Conservation (phyloP, 92 coral and sea anemone species). For the Siderastrea siderea region DNA sequence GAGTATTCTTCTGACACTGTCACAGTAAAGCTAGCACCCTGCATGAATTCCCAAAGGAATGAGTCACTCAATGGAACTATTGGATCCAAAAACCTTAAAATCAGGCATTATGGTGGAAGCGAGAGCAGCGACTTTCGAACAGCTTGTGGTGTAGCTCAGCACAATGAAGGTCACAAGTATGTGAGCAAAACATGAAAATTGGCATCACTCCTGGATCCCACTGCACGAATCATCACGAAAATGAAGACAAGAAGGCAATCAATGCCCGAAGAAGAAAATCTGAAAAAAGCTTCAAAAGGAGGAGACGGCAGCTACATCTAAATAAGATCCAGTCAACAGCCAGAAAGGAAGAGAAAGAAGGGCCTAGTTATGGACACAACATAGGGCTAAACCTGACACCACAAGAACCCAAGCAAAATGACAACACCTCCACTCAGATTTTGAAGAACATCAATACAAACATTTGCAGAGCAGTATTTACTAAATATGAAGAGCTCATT, state of each 20-base stretch:
- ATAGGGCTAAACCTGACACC: conserved; percentile 5
- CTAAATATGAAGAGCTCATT: conserved; percentile 41
- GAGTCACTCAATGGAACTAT: conserved; percentile 54
- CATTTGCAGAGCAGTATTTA: conserved; percentile 31
- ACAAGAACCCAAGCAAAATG: background rate
- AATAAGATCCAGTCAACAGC: conserved; percentile 12
- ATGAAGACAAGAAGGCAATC: conserved; percentile 2
- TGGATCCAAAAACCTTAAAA: conserved; percentile 58
- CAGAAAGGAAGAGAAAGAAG: conserved; percentile 45
- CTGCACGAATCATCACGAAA: conserved; percentile 4
- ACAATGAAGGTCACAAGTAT: conserved; percentile 45
- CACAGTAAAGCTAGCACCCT: conserved; percentile 38
- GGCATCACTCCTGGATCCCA: conserved; percentile 33
- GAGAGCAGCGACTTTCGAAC: conserved; percentile 63
- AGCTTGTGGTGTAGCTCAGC: conserved; percentile 67
- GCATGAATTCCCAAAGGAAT: conserved; percentile 44
- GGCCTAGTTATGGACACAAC: conserved; percentile 17
- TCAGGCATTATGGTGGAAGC: conserved; percentile 58
- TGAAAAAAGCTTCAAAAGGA: conserved; percentile 7
- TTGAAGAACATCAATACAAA: background rate
- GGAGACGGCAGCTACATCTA: conserved; percentile 26
- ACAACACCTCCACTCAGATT: conserved; percentile 10
- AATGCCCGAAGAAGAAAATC: conserved; percentile 17
- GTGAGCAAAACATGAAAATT: conserved; percentile 12
- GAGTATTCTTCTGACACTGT: conserved; percentile 55